A percentile compares a stretch with the other conserved stretches of the same genome.
Conservation (phyloP, 1,140 invertebrate species). For the Theocolax elegans region DNA sequence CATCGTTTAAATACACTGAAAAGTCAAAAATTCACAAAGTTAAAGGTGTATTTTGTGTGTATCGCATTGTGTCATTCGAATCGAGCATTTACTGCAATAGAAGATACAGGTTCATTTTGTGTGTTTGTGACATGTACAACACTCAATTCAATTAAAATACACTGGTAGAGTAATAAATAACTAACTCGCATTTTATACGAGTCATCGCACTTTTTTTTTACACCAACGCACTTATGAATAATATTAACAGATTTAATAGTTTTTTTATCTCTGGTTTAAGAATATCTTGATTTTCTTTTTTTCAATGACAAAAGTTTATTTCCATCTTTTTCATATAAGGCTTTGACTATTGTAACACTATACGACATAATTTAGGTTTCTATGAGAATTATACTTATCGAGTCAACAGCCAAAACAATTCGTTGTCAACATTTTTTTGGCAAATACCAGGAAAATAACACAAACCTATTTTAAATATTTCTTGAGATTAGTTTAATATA, state of each 20-base stretch:
- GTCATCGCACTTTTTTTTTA: not conserved
- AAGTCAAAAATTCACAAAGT: slow-evolving; percentile 37
- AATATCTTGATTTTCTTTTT: not conserved
- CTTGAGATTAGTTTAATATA: no score
- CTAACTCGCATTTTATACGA: slow-evolving; percentile 22
- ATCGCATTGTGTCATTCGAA: no score
- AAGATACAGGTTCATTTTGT: not conserved
- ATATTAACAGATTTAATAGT: not conserved
- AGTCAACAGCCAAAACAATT: not conserved
- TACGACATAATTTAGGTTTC: not conserved
- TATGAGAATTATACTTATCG: not conserved
- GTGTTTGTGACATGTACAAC: slow-evolving; percentile 4
- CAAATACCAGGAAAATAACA: not conserved
- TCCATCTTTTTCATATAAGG: not conserved
- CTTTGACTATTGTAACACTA: not conserved
- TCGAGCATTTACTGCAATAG: no score
- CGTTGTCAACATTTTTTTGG: not conserved
- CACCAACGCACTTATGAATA: slow-evolving; percentile 1
- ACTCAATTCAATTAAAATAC: slow-evolving; percentile 16
- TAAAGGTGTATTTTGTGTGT: not conserved
- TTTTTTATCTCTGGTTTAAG: not conserved
- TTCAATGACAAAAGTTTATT: not conserved
- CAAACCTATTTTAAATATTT: no score
- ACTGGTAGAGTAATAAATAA: slow-evolving; percentile 4
- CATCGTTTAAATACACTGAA: slow-evolving; percentile 38